A percentile compares a stretch with the other conserved stretches of the same genome.
These are phyloP conservation scores for Melanotus villosus DNA, from an alignment of 2,888 invertebrate genomes.

Conservation along the genomic window DNA sequence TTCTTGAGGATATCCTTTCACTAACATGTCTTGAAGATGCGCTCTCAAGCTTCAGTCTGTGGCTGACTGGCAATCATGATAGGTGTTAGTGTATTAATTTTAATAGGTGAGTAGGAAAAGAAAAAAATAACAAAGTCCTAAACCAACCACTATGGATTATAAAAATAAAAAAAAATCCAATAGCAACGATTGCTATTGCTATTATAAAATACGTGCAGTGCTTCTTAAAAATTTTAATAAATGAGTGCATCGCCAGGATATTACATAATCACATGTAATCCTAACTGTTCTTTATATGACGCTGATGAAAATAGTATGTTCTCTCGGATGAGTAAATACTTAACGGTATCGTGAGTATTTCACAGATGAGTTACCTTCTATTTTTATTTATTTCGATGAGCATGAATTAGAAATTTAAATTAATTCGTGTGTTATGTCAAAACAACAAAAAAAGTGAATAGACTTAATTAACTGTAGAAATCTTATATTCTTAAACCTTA, in stretches of 20 bases:
- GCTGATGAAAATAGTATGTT: neutral
- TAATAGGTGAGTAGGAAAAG: slow-evolving; percentile 64
- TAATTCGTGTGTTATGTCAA: neutral
- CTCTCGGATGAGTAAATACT: neutral
- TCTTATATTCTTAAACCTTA: no score
- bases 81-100: slow-evolving; percentile 65
- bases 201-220: slow-evolving; percentile 3
- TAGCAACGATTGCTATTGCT: neutral
- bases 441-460: neutral
- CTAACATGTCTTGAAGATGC: slow-evolving; percentile 62
- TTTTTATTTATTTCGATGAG: neutral
- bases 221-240: neutral
- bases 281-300: slow-evolving; percentile 7
- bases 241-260: slow-evolving; percentile 10
- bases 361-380: neutral
- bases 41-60: slow-evolving; percentile 60
- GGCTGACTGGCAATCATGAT: slow-evolving; percentile 64
- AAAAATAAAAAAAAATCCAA: neutral
- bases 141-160: no score
- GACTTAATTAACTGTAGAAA: neutral
- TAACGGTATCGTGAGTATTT: slow-evolving; percentile 27
- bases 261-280: neutral
- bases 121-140: neutral
- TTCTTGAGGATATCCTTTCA: slow-evolving; percentile 59
- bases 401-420: neutral